Conservation (phyloP, 1,140 invertebrate genomes). For the Drosophila takahashii region DNA sequence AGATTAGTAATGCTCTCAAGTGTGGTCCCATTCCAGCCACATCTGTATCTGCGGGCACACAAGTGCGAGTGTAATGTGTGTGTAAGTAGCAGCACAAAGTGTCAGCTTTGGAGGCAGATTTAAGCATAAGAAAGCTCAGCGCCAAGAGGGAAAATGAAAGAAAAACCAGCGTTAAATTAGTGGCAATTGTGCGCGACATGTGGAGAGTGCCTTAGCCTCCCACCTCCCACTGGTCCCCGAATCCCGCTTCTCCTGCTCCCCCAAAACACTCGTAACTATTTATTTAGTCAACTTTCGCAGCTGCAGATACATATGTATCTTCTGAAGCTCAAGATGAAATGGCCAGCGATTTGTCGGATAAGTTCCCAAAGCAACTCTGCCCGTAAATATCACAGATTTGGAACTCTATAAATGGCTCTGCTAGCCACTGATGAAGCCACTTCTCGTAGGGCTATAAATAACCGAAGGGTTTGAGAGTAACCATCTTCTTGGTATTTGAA, state of each 20-base stretch:
- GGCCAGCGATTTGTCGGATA: constrained; percentile 45
- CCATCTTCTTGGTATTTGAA: not conserved
- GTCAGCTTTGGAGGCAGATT: constrained; percentile 79
- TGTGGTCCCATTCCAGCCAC: constrained; percentile 39
- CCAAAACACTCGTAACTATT: constrained; percentile 64
- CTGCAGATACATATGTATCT: constrained; percentile 45
- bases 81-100: constrained; percentile 78
- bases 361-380: constrained; percentile 30
- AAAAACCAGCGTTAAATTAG: constrained; percentile 76
- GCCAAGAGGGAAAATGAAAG: constrained; percentile 52
- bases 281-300: constrained; percentile 65
- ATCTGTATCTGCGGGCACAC: constrained; percentile 16
- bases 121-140: constrained; percentile 68
- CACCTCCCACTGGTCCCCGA: constrained; percentile 7
- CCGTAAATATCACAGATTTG: constrained; percentile 24
- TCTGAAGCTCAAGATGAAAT: constrained; percentile 33
- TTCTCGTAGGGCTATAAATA: constrained; percentile 19
- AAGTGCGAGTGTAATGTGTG: constrained; percentile 62
- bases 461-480: not conserved
- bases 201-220: constrained; percentile 39
- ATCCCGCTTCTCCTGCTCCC: not conserved
- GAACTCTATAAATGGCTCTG: constrained; percentile 17
- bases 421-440: constrained; percentile 21
- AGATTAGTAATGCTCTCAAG: constrained; percentile 79
- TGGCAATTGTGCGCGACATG: constrained; percentile 81